phyloP scores from a whole-genome alignment of 2,888 invertebrate genomes.

The Xylota sylvarum region DNA sequence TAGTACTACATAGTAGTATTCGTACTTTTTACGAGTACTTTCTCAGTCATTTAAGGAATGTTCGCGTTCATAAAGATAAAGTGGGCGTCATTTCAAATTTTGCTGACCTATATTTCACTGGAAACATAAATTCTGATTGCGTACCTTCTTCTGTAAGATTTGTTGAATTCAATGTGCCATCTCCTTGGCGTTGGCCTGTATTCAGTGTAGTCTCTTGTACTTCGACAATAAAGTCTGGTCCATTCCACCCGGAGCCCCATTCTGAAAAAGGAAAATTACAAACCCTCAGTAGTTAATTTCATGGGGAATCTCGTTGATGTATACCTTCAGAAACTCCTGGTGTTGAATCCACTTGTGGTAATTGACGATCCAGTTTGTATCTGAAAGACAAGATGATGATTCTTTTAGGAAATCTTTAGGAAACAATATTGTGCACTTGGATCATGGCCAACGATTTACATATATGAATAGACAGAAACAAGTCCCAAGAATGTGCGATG shows the following conservation, averaged over 20 bases:
- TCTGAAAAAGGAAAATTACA: slow-evolving; percentile 78
- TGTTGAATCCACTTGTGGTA: slow-evolving; percentile 80
- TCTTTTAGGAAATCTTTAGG: too few relatives aligned
- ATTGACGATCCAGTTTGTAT: slow-evolving; percentile 82
- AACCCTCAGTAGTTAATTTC: slow-evolving; percentile 4
- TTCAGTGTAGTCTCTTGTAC: slow-evolving; percentile 83
- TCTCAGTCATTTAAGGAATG: slow-evolving; percentile 1
- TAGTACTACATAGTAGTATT: neutral
- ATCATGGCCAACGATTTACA: neutral
- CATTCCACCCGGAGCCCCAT: slow-evolving; percentile 84
- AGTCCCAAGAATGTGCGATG: neutral
- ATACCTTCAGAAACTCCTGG: slow-evolving; percentile 83
- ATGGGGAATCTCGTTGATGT: neutral
- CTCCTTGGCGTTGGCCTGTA: slow-evolving; percentile 80
- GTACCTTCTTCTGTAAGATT: slow-evolving; percentile 76
- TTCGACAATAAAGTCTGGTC: slow-evolving; percentile 84
- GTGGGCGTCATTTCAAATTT: slow-evolving; percentile 3
- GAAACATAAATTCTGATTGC: slow-evolving; percentile 3
- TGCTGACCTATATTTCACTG: slow-evolving; percentile 4
- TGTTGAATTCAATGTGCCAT: slow-evolving; percentile 77
- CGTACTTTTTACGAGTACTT: neutral
- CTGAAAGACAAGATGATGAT: slow-evolving; percentile 79
- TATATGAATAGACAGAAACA: neutral
- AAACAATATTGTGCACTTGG: slow-evolving; percentile 11
- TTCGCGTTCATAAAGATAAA: slow-evolving; percentile 18